phyloP scores from a whole-genome alignment of 2,797 vertebrate species.

The Benthosema pterotum region DNA sequence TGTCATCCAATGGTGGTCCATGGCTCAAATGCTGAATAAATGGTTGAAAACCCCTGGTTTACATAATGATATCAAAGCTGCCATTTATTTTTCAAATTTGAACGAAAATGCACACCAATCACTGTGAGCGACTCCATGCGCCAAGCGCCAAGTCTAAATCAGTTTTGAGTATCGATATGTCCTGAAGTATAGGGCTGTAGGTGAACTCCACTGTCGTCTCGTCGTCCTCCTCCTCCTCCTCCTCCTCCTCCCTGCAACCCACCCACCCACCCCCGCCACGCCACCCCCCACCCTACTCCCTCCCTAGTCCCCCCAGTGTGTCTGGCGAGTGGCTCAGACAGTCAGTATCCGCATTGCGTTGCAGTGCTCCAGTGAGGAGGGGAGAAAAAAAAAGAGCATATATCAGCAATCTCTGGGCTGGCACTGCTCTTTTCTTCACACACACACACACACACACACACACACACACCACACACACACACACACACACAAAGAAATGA shows the following conservation, averaged over 20 bases:
- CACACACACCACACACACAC: no score
- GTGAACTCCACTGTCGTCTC: constrained; percentile 67
- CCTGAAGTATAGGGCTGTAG: constrained; percentile 59
- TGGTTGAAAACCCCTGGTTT: no score
- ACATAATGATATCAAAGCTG: neutral
- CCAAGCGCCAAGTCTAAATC: constrained; percentile 34
- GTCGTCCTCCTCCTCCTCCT: constrained; percentile 40
- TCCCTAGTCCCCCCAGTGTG: constrained; percentile 70
- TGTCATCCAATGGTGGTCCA: no score
- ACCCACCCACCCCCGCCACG: constrained; percentile 14
- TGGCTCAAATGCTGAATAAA: no score
- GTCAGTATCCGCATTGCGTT: constrained; percentile 86
- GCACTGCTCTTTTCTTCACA: constrained; percentile 72
- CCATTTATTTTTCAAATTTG: neutral
- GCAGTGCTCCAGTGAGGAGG: constrained; percentile 75
- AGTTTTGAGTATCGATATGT: constrained; percentile 46
- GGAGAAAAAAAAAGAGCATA: constrained; percentile 79
- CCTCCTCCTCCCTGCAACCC: constrained; percentile 8
- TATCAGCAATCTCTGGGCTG: constrained; percentile 81
- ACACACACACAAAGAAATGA: constrained; percentile 71
- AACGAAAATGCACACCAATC: neutral
- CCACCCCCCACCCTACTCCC: constrained; percentile 15
- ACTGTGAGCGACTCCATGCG: constrained; percentile 41
- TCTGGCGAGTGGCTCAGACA: constrained; percentile 83
- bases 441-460: constrained; percentile 72